Base-by-base conservation (phyloP, 2,888 invertebrate genomes). In the Plebejus anna region DNA sequence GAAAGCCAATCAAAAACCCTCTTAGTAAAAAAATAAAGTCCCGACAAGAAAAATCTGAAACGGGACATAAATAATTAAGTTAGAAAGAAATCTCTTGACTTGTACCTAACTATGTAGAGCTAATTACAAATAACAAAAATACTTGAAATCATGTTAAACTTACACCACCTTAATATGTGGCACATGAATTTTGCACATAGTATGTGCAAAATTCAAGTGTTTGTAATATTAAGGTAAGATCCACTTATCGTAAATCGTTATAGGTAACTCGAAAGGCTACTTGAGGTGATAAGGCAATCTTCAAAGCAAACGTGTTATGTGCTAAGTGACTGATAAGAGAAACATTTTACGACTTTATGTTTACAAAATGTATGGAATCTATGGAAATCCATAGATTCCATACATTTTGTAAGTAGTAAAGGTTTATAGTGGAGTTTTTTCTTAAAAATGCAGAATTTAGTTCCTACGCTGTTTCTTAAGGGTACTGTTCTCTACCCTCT, bases 251-350 rank as follows among this genome's bases (percentile, higher is more conserved):
- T 22, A 22, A 22, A 66, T 32, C 4, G 32, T 5, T 36, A 66
- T 66, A n/a, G n/a, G n/a, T n/a, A 13, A 36, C 32, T 66, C 32
- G 32, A 66, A 66, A 32, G 13, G 66, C 66, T 36, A 66, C 32
- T 66, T 66, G 32, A 66, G 32, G 13, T 36, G 66, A 66, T 66
- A 66, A 36, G 32, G 32, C 32, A 66, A 66, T 66, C 66, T 66
- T 66, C 66, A 66, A 32, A 66, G 66, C 32, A 32, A 36, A 66
- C 13, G 13, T 4, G 5, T 66, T 32, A 36, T 16, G 66, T 66
- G 66, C 32, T 36, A 36, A 66, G 66, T 66, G 66, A 66, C 66
- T 32, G 66, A 66, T 66, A 66, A 66, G 32, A 32, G 32, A 32
- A 66, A 4, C 32, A 66, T 4, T 22, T 61, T 13, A 32, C 32